Conservation (phyloP, 2,797 vertebrate genomes). For the Limosa lapponica region DNA sequence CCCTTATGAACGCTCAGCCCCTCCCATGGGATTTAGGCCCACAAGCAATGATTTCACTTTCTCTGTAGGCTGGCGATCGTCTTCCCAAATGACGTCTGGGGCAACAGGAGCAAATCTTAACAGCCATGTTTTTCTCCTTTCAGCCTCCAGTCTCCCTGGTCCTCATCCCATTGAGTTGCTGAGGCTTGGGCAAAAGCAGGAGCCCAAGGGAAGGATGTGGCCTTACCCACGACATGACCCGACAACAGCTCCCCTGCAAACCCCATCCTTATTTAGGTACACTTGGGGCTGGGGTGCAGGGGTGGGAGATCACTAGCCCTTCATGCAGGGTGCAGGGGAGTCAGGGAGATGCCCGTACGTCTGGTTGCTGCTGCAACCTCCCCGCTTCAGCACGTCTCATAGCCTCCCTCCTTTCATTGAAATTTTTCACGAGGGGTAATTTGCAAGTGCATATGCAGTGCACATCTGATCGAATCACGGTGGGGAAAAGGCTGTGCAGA, state of each 20-base stretch:
- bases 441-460: not conserved
- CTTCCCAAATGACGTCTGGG: not conserved
- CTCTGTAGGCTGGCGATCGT: not conserved
- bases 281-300: not conserved
- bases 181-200: not conserved
- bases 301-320: not conserved
- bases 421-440: not conserved
- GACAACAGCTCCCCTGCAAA: not conserved
- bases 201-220: not conserved
- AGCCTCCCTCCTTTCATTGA: not conserved
- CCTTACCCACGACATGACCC: accelerated
- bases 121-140: not conserved
- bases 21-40: not conserved
- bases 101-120: accelerated
- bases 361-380: not conserved
- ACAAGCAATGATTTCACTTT: not conserved
- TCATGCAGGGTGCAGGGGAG: not conserved
- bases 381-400: accelerated
- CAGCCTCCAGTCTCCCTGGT: too few relatives aligned
- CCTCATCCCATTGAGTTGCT: not conserved
- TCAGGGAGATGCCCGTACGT: accelerated
- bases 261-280: not conserved
- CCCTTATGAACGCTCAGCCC: not conserved
- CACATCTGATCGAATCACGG: not conserved
- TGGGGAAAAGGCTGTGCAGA: not conserved